These are phyloP conservation scores for Reticulitermes lucifugus DNA, from an alignment of 2,888 invertebrate genomes.

Conservation along the genomic window DNA sequence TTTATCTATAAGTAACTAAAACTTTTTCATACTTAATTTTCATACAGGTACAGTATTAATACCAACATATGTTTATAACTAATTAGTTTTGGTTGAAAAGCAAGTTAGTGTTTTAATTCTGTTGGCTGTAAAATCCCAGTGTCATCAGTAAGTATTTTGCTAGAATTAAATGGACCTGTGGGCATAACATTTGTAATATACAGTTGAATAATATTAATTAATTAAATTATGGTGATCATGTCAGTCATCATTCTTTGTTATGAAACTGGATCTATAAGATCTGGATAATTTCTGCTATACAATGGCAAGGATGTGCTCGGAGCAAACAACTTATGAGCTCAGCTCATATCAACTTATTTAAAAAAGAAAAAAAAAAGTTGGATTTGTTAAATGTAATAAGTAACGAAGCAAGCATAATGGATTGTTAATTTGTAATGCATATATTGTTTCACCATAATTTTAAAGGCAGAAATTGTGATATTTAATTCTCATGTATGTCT, in stretches of 20 bases:
- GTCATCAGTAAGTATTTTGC: background rate
- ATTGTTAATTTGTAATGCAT: background rate
- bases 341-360: background rate
- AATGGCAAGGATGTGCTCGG: background rate
- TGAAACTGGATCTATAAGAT: background rate
- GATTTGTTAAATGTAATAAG: background rate
- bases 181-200: background rate
- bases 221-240: background rate
- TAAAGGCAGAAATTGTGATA: background rate
- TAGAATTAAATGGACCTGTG: background rate
- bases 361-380: background rate
- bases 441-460: constrained; percentile 1
- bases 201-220: background rate
- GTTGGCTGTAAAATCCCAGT: background rate
- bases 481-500: constrained; percentile 5
- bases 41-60: constrained; percentile 6
- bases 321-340: background rate
- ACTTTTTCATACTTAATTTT: background rate
- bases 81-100: background rate
- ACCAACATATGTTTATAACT: background rate
- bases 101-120: background rate
- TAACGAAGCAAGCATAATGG: background rate
- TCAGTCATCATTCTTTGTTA: background rate
- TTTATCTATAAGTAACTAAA: background rate
- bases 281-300: background rate